Evolutionary conservation across 1,140 invertebrate genomes (phyloP).

Genomic region (Neodiprion fabricii): DNA sequence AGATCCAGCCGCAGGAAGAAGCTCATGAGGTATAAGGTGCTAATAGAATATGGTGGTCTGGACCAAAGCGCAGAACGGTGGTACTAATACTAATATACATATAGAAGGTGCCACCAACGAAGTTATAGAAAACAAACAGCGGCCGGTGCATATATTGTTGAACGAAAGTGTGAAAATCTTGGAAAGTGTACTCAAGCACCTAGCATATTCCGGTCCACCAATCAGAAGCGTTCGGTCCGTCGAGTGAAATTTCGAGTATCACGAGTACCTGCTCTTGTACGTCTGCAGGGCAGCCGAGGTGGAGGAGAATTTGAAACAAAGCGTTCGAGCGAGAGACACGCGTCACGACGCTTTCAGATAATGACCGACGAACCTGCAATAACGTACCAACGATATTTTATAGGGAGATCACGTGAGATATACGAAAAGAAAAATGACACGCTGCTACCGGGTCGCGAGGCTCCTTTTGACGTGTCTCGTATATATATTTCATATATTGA

Average conservation of each 20-base stretch:
- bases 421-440: slow-evolving; percentile 58
- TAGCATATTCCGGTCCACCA: neutral
- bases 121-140: slow-evolving; percentile 4
- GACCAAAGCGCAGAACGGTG: neutral
- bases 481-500: slow-evolving; percentile 63
- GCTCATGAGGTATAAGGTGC: neutral
- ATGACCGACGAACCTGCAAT: slow-evolving; percentile 36
- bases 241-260: too few relatives aligned
- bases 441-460: slow-evolving; percentile 49
- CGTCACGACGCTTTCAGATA: neutral
- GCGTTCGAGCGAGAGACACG: neutral
- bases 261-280: too few relatives aligned
- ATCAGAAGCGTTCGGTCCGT: too few relatives aligned
- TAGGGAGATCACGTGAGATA: slow-evolving; percentile 56
- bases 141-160: neutral
- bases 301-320: neutral
- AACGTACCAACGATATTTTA: slow-evolving; percentile 62
- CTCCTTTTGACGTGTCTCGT: slow-evolving; percentile 64
- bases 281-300: neutral
- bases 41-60: neutral
- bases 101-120: neutral
- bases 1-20: neutral
- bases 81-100: neutral
- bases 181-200: slow-evolving; percentile 1
- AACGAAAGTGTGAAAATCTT: neutral